Base-by-base conservation (phyloP, 2,888 invertebrate genomes). In the Prionchulus punctatus region DNA sequence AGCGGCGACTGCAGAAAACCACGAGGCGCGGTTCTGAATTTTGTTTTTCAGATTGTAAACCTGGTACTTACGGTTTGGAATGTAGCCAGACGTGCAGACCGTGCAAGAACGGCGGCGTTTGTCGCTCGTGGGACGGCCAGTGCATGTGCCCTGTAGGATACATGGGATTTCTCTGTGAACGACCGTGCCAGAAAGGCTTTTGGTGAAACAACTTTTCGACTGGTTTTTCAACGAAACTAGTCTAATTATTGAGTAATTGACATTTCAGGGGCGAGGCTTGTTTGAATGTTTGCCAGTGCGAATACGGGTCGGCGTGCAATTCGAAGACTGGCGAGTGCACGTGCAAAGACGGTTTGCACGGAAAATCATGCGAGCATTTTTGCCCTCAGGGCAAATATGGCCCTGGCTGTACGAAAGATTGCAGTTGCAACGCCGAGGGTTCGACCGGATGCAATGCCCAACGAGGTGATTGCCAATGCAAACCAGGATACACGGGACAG, bases 281-380 rank as follows among this genome's bases (percentile, higher is more conserved):
- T 54, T 45, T 56, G n/a, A 31, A 62, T 53, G 30, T 45, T n/a
- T 66, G 66, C 51, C 31, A 57, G 47, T 63, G 64, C 48, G 52
- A 12, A 7, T 25, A 27, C 53, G 25, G 25, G 21, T n/a, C 30
- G 12, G 25, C 2, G 3, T 56, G 56, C 42, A 7, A 56, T 42
- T 4, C 27, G 23, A 21, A 25, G 2, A 52, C 31, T 21, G 51
- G 56, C 28, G n/a, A n/a, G 18, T 56, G 56, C 42, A 2, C 2
- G 42, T 56, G 56, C 27, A 21, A n/a, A 2, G 3, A 30, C 2
- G 56, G 56, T 18, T 54, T 36, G n/a, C 3, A 3, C 18, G 56
- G 56, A 2, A 28, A 27, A 2, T n/a, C n/a, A n/a, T n/a, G n/a
- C n/a, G n/a, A n/a, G n/a, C n/a, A n/a, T n/a, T n/a, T n/a, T n/a